phyloP scores from a whole-genome alignment of 2,888 invertebrate genomes.

The Andrena chrysosceles region DNA sequence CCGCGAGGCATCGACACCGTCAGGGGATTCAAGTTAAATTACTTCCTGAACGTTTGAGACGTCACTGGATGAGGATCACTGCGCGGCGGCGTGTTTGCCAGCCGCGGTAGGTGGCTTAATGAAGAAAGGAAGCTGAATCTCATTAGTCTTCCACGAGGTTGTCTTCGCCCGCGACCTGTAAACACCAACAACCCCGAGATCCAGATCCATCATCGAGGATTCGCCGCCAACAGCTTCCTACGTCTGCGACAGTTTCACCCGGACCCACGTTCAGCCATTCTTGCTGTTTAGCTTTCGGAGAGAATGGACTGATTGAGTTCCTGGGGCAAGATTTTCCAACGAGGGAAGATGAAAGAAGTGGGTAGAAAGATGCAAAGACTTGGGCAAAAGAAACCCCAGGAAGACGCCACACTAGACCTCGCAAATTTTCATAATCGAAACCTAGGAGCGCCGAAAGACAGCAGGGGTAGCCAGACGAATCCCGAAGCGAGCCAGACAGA shows the following conservation, averaged over 20 bases:
- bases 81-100: constrained; percentile 42
- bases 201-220: constrained; percentile 4
- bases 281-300: no score
- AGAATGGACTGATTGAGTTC: no score
- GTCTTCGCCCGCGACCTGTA: constrained; percentile 52
- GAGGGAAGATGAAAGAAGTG: no score
- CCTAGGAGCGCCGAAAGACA: no score
- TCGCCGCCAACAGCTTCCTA: constrained; percentile 33
- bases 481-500: no score
- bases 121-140: constrained; percentile 73
- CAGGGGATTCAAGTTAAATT: constrained; percentile 41
- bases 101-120: constrained; percentile 64
- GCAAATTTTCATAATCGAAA: no score
- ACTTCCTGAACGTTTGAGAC: constrained; percentile 50
- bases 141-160: constrained; percentile 67
- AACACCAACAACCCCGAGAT: constrained; percentile 35
- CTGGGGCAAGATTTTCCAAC: no score
- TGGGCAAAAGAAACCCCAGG: background rate
- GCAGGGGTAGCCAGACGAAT: no score
- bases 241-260: background rate
- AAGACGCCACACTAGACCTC: background rate
- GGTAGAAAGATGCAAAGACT: background rate
- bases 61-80: constrained; percentile 56
- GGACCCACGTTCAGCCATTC: background rate
- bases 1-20: constrained; percentile 33